A percentile compares a stretch with the other conserved stretches of the same genome.
phyloP scores from a whole-genome alignment of 2,113 vertebrate genomes.

The Hemibagrus wyckioides region DNA sequence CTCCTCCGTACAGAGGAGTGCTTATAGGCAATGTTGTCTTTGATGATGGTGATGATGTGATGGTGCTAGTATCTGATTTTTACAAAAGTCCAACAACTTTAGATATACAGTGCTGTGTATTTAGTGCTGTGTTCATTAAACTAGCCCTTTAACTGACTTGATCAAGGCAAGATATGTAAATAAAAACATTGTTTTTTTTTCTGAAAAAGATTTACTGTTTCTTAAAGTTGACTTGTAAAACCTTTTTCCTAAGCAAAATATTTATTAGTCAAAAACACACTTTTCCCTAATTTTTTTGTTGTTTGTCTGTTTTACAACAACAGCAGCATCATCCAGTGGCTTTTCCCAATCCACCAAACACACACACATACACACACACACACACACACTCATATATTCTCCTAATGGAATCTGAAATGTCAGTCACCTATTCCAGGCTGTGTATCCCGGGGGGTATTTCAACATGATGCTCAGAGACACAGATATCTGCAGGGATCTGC shows the following conservation, averaged over 20 bases:
- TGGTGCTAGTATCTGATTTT: not conserved
- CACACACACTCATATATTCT: not conserved
- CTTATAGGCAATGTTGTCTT: not conserved
- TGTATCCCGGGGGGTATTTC: not conserved
- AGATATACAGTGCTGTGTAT: too few relatives aligned
- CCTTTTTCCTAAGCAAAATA: not conserved
- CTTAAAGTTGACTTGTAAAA: not conserved
- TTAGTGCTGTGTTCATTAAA: too few relatives aligned
- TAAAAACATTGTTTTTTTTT: too few relatives aligned
- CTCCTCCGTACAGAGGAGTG: too few relatives aligned
- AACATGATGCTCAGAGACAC: slow-evolving; percentile 6
- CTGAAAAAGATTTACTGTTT: not conserved
- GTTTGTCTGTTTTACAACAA: not conserved
- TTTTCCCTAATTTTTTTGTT: not conserved
- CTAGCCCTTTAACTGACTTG: too few relatives aligned
- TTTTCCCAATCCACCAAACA: not conserved
- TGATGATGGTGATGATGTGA: not conserved
- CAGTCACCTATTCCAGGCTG: not conserved
- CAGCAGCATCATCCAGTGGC: not conserved
- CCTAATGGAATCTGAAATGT: not conserved
- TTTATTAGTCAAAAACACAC: too few relatives aligned
- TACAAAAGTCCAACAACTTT: too few relatives aligned
- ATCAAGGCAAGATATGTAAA: too few relatives aligned
- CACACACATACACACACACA: too few relatives aligned
- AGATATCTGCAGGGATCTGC: not conserved